These are phyloP conservation scores for Leptogaster cylindrica DNA, from an alignment of 2,888 invertebrate species.

Conservation along the genomic window DNA sequence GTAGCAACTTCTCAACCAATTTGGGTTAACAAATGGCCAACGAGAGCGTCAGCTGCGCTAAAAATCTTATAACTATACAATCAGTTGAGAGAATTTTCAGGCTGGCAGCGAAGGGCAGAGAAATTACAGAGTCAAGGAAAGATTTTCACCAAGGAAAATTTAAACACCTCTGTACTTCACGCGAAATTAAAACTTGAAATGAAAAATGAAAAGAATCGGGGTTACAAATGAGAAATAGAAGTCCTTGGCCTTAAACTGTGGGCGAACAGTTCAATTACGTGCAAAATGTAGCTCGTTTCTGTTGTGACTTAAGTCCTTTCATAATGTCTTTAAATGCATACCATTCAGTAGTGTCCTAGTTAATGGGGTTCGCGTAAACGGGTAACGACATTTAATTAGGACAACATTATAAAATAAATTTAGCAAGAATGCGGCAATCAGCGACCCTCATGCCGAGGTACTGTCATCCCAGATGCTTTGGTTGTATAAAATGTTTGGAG, in stretches of 20 bases:
- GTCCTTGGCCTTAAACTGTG: conserved; percentile 10
- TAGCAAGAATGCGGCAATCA: conserved; percentile 34
- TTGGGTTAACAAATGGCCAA: conserved; percentile 38
- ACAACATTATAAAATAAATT: conserved; percentile 46
- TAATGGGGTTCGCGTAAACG: conserved; percentile 40
- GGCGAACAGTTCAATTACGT: conserved; percentile 5
- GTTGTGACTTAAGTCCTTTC: not conserved
- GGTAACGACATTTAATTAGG: conserved; percentile 43
- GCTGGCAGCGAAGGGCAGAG: conserved; percentile 2
- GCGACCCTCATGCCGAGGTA: not conserved
- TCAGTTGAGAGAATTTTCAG: conserved; percentile 17
- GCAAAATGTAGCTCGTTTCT: not conserved
- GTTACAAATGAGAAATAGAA: conserved; percentile 20
- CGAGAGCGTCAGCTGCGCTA: conserved; percentile 34
- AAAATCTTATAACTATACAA: conserved; percentile 34
- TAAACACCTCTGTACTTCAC: conserved; percentile 33
- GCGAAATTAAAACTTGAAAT: conserved; percentile 36
- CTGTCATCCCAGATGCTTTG: not conserved
- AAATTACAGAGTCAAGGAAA: conserved; percentile 27
- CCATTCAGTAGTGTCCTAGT: not conserved
- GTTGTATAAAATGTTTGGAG: no score
- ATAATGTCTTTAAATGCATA: not conserved
- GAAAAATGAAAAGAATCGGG: conserved; percentile 37
- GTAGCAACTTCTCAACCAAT: conserved; percentile 38
- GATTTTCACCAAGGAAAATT: conserved; percentile 16